Evolutionary conservation across 2,113 vertebrate species (phyloP).

Genomic region (Anthoscopus minutus): DNA sequence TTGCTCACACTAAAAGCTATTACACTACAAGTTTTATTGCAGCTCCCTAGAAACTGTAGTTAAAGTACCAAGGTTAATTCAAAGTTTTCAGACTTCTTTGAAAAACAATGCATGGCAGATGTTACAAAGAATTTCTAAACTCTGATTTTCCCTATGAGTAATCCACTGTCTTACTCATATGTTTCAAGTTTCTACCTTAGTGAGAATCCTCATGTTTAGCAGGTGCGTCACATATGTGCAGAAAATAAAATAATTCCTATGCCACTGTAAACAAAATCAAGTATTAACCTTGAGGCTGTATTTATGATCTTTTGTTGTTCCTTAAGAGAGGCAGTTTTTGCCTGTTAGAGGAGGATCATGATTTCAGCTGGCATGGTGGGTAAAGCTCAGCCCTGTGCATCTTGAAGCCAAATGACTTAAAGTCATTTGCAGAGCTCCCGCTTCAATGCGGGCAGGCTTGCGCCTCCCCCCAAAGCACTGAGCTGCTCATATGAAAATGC

Average conservation of each 20-base stretch:
- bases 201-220: not conserved
- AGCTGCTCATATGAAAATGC: not conserved
- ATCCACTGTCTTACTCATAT: not conserved
- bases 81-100: slow-evolving; percentile 3
- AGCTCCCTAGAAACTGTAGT: slow-evolving; percentile 13
- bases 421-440: not conserved
- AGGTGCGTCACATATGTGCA: not conserved
- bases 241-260: not conserved
- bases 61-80: slow-evolving; percentile 16
- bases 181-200: not conserved
- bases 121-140: not conserved
- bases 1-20: not conserved
- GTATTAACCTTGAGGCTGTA: not conserved
- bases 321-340: not conserved
- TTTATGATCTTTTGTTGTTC: not conserved
- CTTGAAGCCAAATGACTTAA: not conserved
- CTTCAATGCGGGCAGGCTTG: not conserved
- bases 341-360: not conserved
- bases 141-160: not conserved
- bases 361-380: not conserved
- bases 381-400: not conserved
- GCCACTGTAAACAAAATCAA: not conserved
- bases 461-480: not conserved
- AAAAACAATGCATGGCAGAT: not conserved
- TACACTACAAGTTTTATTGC: not conserved